Evolutionary conservation across 1,140 invertebrate genomes (phyloP).

Genomic region (Vollenhovia emeryi): DNA sequence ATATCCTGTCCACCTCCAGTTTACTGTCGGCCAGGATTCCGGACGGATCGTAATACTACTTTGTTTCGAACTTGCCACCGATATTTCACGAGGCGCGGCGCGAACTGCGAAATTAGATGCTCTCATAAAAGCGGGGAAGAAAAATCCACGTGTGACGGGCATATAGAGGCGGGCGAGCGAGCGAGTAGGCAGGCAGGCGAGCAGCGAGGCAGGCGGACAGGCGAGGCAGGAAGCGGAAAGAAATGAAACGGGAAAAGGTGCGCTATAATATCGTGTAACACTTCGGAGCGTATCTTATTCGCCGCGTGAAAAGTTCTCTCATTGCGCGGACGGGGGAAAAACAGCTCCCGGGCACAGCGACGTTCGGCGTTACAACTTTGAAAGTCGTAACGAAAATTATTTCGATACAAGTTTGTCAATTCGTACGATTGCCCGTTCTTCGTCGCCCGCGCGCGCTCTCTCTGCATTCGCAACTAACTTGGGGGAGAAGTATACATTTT

Average conservation of each 20-base stretch:
- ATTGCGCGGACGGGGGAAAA: slow-evolving; percentile 53
- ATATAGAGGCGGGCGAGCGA: neutral
- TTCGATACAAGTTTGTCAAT: slow-evolving; percentile 60
- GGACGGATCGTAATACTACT: slow-evolving; percentile 43
- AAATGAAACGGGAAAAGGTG: slow-evolving; percentile 59
- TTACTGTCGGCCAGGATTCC: slow-evolving; percentile 37
- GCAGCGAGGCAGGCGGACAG: neutral
- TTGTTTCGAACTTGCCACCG: slow-evolving; percentile 36
- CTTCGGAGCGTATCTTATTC: slow-evolving; percentile 45
- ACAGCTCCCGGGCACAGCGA: slow-evolving; percentile 52
- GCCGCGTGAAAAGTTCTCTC: slow-evolving; percentile 67
- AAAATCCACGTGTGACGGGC: slow-evolving; percentile 42
- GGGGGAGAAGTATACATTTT: slow-evolving; percentile 9
- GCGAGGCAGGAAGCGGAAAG: neutral
- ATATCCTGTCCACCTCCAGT: slow-evolving; percentile 47
- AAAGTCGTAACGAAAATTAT: slow-evolving; percentile 63
- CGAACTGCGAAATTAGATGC: slow-evolving; percentile 51
- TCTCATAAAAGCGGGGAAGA: slow-evolving; percentile 40
- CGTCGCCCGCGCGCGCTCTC: neutral
- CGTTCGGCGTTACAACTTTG: slow-evolving; percentile 57
- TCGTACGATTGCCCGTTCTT: slow-evolving; percentile 52
- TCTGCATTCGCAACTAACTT: slow-evolving; percentile 23
- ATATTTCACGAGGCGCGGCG: slow-evolving; percentile 37
- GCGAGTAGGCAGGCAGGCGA: neutral
- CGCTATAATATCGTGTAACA: slow-evolving; percentile 67